phyloP scores from a whole-genome alignment of 2,888 invertebrate species.

The Polia nebulosa region DNA sequence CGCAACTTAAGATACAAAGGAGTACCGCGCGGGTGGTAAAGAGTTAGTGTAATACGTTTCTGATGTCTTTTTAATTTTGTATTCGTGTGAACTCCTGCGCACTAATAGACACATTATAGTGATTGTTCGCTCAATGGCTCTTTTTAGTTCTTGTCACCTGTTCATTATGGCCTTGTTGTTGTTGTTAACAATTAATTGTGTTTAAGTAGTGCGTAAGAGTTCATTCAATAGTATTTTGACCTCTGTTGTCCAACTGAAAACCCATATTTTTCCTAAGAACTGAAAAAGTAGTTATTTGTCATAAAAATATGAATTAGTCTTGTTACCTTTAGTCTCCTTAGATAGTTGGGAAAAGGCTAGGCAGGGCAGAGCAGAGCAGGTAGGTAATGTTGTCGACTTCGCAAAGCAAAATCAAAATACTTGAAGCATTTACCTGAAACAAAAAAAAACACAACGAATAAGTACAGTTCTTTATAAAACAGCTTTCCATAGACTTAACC shows the following conservation, averaged over 20 bases:
- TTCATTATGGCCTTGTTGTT: conserved; percentile 56
- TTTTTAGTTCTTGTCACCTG: conserved; percentile 69
- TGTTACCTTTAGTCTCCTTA: not conserved
- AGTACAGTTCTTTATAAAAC: conserved; percentile 26
- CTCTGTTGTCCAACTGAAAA: not conserved
- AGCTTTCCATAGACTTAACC: conserved; percentile 36
- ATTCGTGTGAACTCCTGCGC: conserved; percentile 88
- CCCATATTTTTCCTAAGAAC: not conserved
- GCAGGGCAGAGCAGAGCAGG: too few relatives aligned
- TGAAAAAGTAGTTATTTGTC: not conserved
- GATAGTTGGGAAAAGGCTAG: too few relatives aligned
- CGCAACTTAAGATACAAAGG: conserved; percentile 51
- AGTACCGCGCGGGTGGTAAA: conserved; percentile 77
- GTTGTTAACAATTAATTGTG: conserved; percentile 26
- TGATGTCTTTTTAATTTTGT: conserved; percentile 89
- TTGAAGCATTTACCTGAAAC: conserved; percentile 54
- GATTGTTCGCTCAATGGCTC: conserved; percentile 67
- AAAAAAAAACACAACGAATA: conserved; percentile 32
- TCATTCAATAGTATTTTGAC: not conserved
- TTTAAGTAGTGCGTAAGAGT: not conserved
- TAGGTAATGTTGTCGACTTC: not conserved
- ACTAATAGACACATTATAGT: conserved; percentile 85
- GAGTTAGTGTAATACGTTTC: conserved; percentile 87
- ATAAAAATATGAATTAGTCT: not conserved
- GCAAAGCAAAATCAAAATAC: not conserved